phyloP scores from a whole-genome alignment of 2,888 invertebrate genomes.

The Thelaira solivaga region DNA sequence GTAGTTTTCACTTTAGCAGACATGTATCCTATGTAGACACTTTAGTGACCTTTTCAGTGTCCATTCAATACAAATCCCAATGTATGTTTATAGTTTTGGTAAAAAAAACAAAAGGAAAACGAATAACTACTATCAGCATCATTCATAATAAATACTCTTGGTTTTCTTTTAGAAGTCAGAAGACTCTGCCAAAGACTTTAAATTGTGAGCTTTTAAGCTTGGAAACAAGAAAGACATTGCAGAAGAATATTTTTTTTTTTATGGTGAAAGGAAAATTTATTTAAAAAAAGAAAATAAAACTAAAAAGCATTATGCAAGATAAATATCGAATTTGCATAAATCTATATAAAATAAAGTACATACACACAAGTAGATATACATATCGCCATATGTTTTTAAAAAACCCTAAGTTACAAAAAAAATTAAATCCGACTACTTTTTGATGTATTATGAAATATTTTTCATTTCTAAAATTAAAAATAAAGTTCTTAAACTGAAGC shows the following conservation, averaged over 20 bases:
- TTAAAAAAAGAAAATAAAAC: not conserved
- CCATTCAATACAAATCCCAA: too few species aligned
- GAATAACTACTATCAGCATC: slow-evolving; percentile 19
- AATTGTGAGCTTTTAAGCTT: not conserved
- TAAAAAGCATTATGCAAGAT: slow-evolving; percentile 6
- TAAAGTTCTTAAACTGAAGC: too few species aligned
- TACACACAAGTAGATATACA: too few species aligned
- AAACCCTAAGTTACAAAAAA: too few species aligned
- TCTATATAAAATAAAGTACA: not conserved
- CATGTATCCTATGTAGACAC: too few species aligned
- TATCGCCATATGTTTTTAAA: too few species aligned
- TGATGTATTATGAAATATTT: too few species aligned
- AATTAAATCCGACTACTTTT: too few species aligned
- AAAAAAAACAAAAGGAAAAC: not conserved
- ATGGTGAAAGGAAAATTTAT: not conserved
- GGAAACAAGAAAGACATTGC: not conserved
- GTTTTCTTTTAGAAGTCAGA: not conserved
- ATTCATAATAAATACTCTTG: slow-evolving; percentile 28
- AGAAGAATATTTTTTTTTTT: not conserved
- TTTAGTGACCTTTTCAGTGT: too few species aligned
- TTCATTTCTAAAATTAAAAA: too few species aligned
- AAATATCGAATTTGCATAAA: slow-evolving; percentile 36
- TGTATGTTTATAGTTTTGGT: too few species aligned
- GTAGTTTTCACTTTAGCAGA: too few species aligned
- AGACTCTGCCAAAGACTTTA: not conserved